Base-by-base conservation (phyloP, 2,797 vertebrate genomes). In the Xyrichtys novacula region DNA sequence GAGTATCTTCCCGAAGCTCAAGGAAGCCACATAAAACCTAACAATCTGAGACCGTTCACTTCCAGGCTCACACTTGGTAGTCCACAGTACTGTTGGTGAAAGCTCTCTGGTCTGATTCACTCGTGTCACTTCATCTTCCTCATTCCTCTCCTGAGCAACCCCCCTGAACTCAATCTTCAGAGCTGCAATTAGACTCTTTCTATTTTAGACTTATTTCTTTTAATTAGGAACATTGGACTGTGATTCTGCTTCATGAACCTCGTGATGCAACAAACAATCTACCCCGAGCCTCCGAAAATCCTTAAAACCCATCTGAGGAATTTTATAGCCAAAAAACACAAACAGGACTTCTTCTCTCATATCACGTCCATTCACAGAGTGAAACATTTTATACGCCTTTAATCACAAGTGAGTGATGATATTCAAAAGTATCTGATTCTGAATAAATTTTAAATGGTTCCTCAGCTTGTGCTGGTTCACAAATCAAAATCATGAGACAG, bases 131-230 rank as follows among this genome's bases (percentile, higher is more conserved):
- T 67, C 11, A 49, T 61, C 71, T 66, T 56, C 1, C 46, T 74
- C 57, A 44, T 59, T 74, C 7, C 7, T 49, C 70, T 63, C 40
- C 53, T 14, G 20, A 73, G 64, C 38, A 38, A n/a, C n/a, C n/a
- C 12, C 42, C 32, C 38, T 69, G 55, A 77, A 73, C 57, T 52
- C 55, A 65, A 73, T 73, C 73, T 78, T 65, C 76, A 40, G 57
- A 65, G 71, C 49, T 69, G 60, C 76, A 81, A 72, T 85, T 70
- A 78, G 46, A 71, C 20, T 4, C 29, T 52, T 85, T 42, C 38
- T 70, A 47, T 65, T 75, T 75, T 56, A 69, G 67, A 76, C 62
- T 36, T 68, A 59, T 63, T 43, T 39, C 0, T 60, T 78, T 60
- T 63, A 71, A 56, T 43, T 56, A 43, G 55, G 52, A 79, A 80